These are phyloP conservation scores for Tretioscincus oriximinensis DNA, from an alignment of 2,113 vertebrate species.

Conservation along the genomic window DNA sequence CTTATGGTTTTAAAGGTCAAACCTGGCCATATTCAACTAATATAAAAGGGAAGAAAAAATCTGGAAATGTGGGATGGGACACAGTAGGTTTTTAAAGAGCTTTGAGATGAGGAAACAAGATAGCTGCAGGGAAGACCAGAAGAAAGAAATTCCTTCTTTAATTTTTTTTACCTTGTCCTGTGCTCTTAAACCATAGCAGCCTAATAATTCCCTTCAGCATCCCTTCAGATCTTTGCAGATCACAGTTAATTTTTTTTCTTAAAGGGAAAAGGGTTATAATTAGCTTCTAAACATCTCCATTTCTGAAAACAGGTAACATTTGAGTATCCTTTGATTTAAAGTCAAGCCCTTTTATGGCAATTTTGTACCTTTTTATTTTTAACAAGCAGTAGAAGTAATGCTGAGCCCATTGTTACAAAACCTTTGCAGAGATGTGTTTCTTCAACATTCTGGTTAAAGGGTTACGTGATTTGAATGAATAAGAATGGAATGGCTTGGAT, in stretches of 20 bases:
- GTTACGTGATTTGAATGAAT: constrained; percentile 37
- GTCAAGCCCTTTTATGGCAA: not conserved
- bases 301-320: not conserved
- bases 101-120: not conserved
- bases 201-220: not conserved
- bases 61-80: not conserved
- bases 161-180: not conserved
- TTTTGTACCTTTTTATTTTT: not conserved
- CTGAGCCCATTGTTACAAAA: not conserved
- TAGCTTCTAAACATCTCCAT: not conserved
- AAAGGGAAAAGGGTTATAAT: not conserved
- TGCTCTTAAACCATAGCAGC: too few species aligned
- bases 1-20: too few species aligned
- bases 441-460: constrained; percentile 6
- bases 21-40: too few species aligned
- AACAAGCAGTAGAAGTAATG: not conserved
- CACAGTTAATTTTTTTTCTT: not conserved
- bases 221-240: not conserved
- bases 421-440: not conserved
- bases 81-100: not conserved
- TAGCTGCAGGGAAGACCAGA: not conserved
- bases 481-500: not conserved
- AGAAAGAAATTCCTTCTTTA: not conserved
- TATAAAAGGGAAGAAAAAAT: not conserved
- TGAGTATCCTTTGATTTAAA: not conserved